phyloP scores from a whole-genome alignment of 1,140 invertebrate genomes.

The Pantala flavescens region DNA sequence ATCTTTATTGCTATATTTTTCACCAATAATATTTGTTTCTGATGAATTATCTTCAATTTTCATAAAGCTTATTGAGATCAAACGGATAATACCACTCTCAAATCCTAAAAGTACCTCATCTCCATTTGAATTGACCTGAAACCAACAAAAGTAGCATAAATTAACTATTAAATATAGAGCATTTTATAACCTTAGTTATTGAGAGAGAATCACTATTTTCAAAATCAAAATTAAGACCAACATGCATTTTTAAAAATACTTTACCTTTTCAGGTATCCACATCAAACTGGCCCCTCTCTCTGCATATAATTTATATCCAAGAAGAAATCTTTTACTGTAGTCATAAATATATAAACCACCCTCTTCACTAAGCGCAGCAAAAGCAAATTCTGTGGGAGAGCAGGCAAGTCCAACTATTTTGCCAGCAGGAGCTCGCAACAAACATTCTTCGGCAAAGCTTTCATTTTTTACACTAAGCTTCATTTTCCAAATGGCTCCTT shows the following conservation, averaged over 20 bases:
- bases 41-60: neutral
- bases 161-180: too few relatives aligned
- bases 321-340: slow-evolving; percentile 44
- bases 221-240: too few relatives aligned
- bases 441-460: slow-evolving; percentile 42
- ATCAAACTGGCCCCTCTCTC: slow-evolving; percentile 50
- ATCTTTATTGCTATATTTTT: too few relatives aligned
- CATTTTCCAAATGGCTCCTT: slow-evolving; percentile 69
- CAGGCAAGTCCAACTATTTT: slow-evolving; percentile 53
- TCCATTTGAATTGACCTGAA: neutral
- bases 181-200: too few relatives aligned
- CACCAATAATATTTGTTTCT: neutral
- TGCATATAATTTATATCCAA: slow-evolving; percentile 50
- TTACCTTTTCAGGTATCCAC: slow-evolving; percentile 60
- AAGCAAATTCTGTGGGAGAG: slow-evolving; percentile 51
- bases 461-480: slow-evolving; percentile 56
- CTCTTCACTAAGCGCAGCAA: slow-evolving; percentile 57
- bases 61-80: neutral
- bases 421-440: slow-evolving; percentile 64
- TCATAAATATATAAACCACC: slow-evolving; percentile 62
- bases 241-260: too few relatives aligned
- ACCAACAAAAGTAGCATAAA: neutral
- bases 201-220: too few relatives aligned
- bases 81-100: neutral
- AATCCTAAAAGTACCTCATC: neutral